phyloP scores from a whole-genome alignment of 1,140 invertebrate genomes.

The Bombus pyrosoma region DNA sequence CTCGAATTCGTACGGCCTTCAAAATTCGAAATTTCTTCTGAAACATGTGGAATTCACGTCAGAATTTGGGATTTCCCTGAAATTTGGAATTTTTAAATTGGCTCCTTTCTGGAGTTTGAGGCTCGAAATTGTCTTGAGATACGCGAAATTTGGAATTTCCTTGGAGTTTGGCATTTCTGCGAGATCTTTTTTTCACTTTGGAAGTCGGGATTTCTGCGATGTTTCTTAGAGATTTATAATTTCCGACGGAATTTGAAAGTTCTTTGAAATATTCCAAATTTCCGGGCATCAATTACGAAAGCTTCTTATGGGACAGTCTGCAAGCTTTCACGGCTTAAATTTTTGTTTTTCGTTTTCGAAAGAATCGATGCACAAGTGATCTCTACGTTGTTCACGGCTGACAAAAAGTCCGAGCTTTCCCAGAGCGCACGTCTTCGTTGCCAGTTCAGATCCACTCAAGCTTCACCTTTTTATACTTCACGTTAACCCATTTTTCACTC shows the following conservation, averaged over 20 bases:
- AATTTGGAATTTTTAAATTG: too few species aligned
- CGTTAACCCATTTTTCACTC: not conserved
- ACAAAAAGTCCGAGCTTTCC: not conserved
- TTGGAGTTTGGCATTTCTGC: not conserved
- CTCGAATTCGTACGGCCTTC: too few species aligned
- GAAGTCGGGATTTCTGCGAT: too few species aligned
- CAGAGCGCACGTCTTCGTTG: slow-evolving; percentile 20
- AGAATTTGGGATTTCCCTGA: too few species aligned
- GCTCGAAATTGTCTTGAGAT: too few species aligned
- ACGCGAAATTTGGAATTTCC: not conserved
- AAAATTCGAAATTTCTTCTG: not conserved
- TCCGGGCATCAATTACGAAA: too few species aligned
- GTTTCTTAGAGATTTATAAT: too few species aligned
- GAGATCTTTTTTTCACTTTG: too few species aligned
- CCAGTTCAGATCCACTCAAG: not conserved
- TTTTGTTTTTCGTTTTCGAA: not conserved
- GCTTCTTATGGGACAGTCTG: not conserved
- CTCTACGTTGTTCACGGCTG: not conserved
- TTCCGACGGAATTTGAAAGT: too few species aligned
- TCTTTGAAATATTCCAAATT: not conserved
- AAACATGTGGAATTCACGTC: not conserved
- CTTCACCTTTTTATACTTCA: not conserved
- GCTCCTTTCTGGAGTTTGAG: too few species aligned
- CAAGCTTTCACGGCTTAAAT: not conserved
- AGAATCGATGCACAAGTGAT: not conserved